Conservation (phyloP, 2,888 invertebrate species). For the Conops quadrifasciatus region DNA sequence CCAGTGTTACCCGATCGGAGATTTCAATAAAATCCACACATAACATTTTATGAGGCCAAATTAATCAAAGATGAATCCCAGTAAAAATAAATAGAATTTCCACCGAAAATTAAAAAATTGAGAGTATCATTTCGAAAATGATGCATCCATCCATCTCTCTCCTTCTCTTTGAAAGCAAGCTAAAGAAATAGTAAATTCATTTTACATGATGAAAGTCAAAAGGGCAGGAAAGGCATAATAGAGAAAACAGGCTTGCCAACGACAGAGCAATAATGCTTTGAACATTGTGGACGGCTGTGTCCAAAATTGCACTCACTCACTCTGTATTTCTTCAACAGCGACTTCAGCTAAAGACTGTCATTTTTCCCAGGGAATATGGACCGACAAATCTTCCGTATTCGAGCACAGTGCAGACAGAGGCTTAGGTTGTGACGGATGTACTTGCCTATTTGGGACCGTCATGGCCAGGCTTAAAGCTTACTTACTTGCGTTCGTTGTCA, state of each 20-base stretch:
- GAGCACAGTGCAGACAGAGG: no score
- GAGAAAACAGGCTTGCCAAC: constrained; percentile 18
- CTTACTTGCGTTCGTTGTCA: no score
- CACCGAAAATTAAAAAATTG: background rate
- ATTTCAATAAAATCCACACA: constrained; percentile 26
- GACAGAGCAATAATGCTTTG: constrained; percentile 11
- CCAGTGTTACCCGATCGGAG: constrained; percentile 16
- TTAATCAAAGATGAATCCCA: background rate
- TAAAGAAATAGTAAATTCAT: constrained; percentile 23
- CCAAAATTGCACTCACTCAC: background rate
- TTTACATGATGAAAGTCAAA: constrained; percentile 17
- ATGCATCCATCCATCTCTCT: background rate
- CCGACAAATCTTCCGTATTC: no score
- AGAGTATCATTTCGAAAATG: no score
- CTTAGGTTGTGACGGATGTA: no score
- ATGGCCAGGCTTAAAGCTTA: no score
- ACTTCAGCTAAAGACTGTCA: background rate
- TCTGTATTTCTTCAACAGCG: background rate
- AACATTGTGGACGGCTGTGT: no score
- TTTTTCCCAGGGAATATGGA: no score
- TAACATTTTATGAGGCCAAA: constrained; percentile 11
- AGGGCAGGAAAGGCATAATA: background rate
- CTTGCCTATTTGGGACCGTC: no score
- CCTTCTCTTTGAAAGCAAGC: background rate
- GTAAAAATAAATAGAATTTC: constrained; percentile 7